Conservation (phyloP, 2,888 invertebrate genomes). For the Agrochola circellaris region DNA sequence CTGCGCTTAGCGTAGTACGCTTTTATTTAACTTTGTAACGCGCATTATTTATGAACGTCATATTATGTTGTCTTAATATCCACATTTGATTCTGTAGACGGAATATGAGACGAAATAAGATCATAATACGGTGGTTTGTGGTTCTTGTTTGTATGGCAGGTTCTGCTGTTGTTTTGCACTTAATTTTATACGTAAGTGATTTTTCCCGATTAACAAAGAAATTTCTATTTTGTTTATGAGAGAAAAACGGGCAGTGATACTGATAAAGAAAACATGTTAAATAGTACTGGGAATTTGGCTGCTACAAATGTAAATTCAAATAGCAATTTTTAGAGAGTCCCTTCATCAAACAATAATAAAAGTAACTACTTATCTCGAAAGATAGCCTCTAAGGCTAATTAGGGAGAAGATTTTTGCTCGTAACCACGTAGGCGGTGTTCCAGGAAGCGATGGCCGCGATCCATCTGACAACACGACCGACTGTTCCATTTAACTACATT, state of each 20-base stretch:
- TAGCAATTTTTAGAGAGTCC: no score
- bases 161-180: not conserved
- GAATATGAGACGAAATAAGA: conserved; percentile 48
- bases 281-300: no score
- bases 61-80: conserved; percentile 36
- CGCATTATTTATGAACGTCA: conserved; percentile 59
- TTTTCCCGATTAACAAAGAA: no score
- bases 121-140: conserved; percentile 30
- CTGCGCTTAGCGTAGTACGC: conserved; percentile 53
- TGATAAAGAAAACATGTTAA: not conserved
- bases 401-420: not conserved
- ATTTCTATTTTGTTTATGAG: no score
- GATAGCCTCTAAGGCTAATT: not conserved
- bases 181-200: no score
- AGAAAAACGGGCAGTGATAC: not conserved
- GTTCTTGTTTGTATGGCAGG: conserved; percentile 4
- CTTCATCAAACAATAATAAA: no score
- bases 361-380: not conserved
- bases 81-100: conserved; percentile 31
- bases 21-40: conserved; percentile 58
- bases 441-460: conserved; percentile 28
- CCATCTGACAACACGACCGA: conserved; percentile 34
- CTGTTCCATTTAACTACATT: not conserved
- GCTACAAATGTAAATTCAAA: not conserved
- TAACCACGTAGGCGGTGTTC: conserved; percentile 1